Evolutionary conservation across 2,888 invertebrate genomes (phyloP).

Genomic region (Nasonia oneida): DNA sequence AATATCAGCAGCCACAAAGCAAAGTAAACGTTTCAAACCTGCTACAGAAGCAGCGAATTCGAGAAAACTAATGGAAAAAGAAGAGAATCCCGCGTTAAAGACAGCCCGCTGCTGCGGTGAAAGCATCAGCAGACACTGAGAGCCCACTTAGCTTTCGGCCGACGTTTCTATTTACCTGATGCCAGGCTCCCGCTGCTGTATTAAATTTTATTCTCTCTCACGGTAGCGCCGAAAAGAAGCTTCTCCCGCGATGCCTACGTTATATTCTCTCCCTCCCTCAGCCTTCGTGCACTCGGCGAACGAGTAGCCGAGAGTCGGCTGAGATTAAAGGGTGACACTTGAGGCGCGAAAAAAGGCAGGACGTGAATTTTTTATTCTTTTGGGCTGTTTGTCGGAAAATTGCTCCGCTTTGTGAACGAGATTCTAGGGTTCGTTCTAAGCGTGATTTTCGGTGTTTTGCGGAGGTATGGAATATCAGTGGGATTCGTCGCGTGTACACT

Average conservation of each 20-base stretch:
- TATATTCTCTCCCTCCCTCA: neutral
- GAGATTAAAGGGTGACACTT: constrained; percentile 18
- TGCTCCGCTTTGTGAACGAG: neutral
- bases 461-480: neutral
- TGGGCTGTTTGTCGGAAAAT: neutral
- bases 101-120: neutral
- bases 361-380: neutral
- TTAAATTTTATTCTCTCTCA: constrained; percentile 42
- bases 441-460: neutral
- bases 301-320: neutral
- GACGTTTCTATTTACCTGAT: constrained; percentile 21
- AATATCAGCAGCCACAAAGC: neutral
- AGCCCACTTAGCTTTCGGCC: constrained; percentile 16
- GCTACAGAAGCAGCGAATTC: neutral
- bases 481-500: neutral
- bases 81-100: neutral
- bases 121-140: neutral
- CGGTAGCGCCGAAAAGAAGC: constrained; percentile 1
- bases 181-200: neutral
- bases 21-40: neutral
- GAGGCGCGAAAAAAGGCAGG: neutral
- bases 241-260: neutral
- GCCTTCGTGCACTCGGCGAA: neutral
- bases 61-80: neutral
- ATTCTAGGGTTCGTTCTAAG: neutral